These are phyloP conservation scores for Zhuqinia jingwanae DNA, from an alignment of 2,888 invertebrate species.

Conservation along the genomic window DNA sequence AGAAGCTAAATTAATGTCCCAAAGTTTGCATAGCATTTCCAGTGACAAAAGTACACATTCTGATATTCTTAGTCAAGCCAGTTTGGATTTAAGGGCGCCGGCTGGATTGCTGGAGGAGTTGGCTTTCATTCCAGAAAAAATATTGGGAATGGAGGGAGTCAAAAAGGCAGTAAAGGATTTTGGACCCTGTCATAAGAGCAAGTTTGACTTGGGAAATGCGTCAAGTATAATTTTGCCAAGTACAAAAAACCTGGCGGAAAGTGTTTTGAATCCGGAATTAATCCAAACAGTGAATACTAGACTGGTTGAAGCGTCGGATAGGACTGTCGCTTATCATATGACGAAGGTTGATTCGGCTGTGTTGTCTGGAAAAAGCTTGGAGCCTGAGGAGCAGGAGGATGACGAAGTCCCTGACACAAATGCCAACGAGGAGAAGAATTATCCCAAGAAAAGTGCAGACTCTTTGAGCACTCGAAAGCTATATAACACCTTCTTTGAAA, in stretches of 20 bases:
- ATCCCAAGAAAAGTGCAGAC: too few species aligned
- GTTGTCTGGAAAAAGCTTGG: conserved; percentile 51
- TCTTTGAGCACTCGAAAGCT: too few species aligned
- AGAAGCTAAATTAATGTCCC: conserved; percentile 59
- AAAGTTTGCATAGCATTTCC: conserved; percentile 68
- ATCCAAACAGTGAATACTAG: conserved; percentile 74
- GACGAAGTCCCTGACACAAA: conserved; percentile 1
- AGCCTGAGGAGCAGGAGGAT: neutral
- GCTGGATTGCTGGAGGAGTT: conserved; percentile 75
- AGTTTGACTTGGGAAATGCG: conserved; percentile 75
- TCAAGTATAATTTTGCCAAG: conserved; percentile 77
- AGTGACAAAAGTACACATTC: conserved; percentile 75
- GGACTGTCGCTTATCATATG: conserved; percentile 73
- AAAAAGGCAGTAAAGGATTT: conserved; percentile 22
- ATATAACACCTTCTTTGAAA: conserved; percentile 71
- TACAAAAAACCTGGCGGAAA: conserved; percentile 58
- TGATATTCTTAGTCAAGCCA: conserved; percentile 74
- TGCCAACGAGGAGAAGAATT: too few species aligned
- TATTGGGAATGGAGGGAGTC: conserved; percentile 21
- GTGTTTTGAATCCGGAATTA: conserved; percentile 63
- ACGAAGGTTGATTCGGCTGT: conserved; percentile 76
- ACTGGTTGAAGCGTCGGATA: conserved; percentile 75
- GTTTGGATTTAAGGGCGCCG: conserved; percentile 75
- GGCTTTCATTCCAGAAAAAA: conserved; percentile 72
- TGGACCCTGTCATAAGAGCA: conserved; percentile 55